Percentiles rank a stretch among this genome's conserved stretches.
Conservation (phyloP, 2,797 vertebrate genomes). For the Ibycter americanus region DNA sequence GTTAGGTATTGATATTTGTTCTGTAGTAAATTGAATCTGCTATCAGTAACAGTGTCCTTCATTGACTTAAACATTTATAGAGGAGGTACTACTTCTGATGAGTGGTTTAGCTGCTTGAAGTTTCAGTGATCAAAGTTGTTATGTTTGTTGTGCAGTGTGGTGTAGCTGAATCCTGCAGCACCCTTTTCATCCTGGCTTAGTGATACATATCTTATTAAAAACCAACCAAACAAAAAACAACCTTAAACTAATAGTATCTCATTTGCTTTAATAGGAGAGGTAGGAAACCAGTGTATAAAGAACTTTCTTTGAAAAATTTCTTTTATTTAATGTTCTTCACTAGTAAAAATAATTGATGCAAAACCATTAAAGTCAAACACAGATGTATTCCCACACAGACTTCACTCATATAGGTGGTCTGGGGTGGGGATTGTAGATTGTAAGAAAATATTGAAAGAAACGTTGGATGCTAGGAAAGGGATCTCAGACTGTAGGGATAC, state of each 20-base stretch:
- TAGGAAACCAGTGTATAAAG: not conserved
- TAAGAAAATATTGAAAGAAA: not conserved
- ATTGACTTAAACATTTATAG: not conserved
- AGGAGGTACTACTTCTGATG: not conserved
- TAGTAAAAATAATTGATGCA: not conserved
- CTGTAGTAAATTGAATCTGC: not conserved
- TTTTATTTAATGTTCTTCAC: not conserved
- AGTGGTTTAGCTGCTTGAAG: not conserved
- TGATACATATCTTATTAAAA: not conserved
- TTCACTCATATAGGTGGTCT: not conserved
- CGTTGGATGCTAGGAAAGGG: not conserved
- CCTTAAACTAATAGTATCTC: not conserved
- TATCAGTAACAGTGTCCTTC: not conserved
- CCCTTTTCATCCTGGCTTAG: not conserved
- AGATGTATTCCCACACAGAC: not conserved
- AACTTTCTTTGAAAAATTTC: not conserved
- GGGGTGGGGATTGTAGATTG: too few relatives aligned
- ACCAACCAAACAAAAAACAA: too few relatives aligned
- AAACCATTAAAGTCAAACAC: not conserved
- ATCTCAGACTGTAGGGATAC: not conserved
- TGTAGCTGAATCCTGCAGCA: not conserved
- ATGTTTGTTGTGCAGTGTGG: not conserved
- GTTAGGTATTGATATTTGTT: not conserved
- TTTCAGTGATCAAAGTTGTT: not conserved
- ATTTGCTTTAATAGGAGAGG: not conserved